Conservation (phyloP, 2,113 vertebrate genomes). For the Rattus rattus region DNA sequence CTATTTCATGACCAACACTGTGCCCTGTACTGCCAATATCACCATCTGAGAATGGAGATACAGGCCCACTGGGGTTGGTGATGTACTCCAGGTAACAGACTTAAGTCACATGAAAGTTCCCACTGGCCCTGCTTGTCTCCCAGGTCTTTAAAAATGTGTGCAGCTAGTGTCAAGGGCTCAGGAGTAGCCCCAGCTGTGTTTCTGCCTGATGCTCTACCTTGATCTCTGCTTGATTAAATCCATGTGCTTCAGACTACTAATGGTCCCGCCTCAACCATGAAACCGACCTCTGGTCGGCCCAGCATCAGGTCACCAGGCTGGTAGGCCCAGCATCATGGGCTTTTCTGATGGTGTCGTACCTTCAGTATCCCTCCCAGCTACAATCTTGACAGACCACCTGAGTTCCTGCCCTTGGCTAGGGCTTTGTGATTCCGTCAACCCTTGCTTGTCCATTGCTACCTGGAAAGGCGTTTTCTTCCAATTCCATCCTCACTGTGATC, state of each 20-base stretch:
- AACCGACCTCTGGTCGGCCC: background rate
- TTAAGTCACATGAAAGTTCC: background rate
- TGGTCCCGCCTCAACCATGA: background rate
- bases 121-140: background rate
- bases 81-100: constrained; percentile 15
- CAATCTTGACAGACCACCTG: background rate
- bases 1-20: background rate
- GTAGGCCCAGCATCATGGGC: background rate
- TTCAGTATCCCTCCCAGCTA: background rate
- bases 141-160: background rate
- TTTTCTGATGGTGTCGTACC: background rate
- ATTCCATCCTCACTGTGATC: background rate
- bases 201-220: background rate
- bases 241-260: background rate
- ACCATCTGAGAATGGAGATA: constrained; percentile 9
- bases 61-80: background rate
- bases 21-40: background rate
- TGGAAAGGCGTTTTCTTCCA: background rate
- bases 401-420: background rate
- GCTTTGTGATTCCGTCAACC: background rate
- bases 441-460: background rate
- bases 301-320: background rate
- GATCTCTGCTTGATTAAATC: constrained; percentile 1
- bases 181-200: background rate
- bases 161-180: background rate